Evolutionary conservation across 2,113 vertebrate genomes (phyloP), one percentile per base, ranked within the genome.

Genomic region (Eudyptes chrysolophus): DNA sequence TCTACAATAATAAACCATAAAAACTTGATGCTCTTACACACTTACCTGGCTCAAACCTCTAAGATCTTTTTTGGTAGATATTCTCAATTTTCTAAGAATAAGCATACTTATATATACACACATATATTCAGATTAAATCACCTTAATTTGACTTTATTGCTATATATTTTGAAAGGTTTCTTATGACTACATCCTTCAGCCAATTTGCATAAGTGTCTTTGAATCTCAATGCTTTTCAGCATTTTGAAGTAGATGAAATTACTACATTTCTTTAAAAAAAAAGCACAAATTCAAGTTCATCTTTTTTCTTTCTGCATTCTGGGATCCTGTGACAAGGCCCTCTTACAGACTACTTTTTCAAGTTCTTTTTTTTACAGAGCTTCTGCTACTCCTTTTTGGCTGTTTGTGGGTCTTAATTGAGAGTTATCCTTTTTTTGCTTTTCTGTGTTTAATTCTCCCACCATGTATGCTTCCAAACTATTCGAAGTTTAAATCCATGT

Each of bases 391-490:
- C 15, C 10, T 70, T 89, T 26, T n/a, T 29, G 8, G 13, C 3
- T 57, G 36, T 84, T 27, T 80, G 6, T 65, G 46, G 3, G 15
- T 68, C 57, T 87, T 61, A 57, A 6, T 42, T 5, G 2, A 64
- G 48, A 70, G 7, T 24, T 65, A 36, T 20, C 25, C 16, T 57
- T 82, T 32, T 30, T 95, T 76, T 40, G 26, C 16, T 79, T 91
- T 89, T 24, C 40, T 77, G 13, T 24, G 9, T 79, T 81, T 83
- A 71, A 5, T 72, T 64, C 14, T 87, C 21, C 11, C 4, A 58
- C 6, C 0, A 0, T 3, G 1, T 55, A 49, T 4, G 7, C 6
- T 83, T 40, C 18, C 26, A 79, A 74, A 78, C 2, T 65, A 58
- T 24, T 52, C 5, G 21, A 78, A 82, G 34, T 78, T 78, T 78